Evolutionary conservation across 92 coral and sea anemone genomes (phyloP), one percentile per base, ranked within the genome.

Genomic region (Galaxea fascicularis): DNA sequence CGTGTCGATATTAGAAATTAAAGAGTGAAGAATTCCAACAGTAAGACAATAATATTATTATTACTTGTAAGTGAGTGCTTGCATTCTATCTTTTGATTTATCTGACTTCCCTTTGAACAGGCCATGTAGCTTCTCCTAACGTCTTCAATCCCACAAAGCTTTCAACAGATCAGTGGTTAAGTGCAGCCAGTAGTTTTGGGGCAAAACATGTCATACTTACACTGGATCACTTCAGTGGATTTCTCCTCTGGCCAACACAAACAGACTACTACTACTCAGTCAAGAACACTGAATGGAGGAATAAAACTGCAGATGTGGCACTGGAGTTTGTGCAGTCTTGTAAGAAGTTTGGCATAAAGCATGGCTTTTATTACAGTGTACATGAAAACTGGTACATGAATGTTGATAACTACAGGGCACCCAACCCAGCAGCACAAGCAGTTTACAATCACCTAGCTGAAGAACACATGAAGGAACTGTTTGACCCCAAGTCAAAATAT

Each of bases 331-430:
- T 90, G 17, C 51, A 82, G 46, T 93, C 96, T 44, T 93, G 96
- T 54, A 53, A 88, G 63, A 91, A 88, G 73, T 65, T 64, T 26
- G 76, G 75, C 71, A 58, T 93, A 24, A 75, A 93, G 68, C 82
- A 93, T 59, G 93, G 92, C 26, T 93, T 82, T 44, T 93, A 82
- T 60, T 85, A 74, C 83, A 93, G 96, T 39, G 96, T 85, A 0
- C 91, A 90, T 24, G 89, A 93, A 28, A 93, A 93, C 77, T 93
- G 90, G 90, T 90, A 77, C 71, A 87, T 93, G 94, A 86, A 92
- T 29, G 86, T 93, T 5, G 78, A 73, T 53, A 73, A 93, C 65
- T 93, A 74, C 67, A 77, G 29, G 11, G 80, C 92, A 15, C 54
- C 21, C 45, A 72, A 60, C 14, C 86, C 90, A 1, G 52, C 28